These are phyloP conservation scores for Chauna torquata DNA, from an alignment of 2,113 vertebrate species.

Conservation along the genomic window DNA sequence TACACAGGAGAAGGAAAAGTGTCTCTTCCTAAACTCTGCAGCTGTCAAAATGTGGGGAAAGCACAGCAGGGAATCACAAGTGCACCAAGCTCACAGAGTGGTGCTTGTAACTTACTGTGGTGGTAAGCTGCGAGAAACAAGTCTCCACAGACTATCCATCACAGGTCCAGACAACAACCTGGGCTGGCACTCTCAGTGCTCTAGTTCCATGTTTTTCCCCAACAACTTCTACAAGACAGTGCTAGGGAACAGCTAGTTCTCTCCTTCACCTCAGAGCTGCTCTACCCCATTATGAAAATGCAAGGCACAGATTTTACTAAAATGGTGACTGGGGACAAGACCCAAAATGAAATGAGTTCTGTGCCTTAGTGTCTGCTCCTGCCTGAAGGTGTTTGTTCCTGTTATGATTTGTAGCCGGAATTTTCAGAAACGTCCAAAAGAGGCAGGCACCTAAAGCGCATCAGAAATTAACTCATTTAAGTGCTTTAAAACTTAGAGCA, in stretches of 20 bases:
- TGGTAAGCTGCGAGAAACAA: too few relatives aligned
- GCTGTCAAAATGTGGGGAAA: background rate
- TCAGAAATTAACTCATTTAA: background rate
- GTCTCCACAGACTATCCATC: rapidly evolving
- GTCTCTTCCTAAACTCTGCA: background rate
- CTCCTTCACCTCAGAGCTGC: background rate
- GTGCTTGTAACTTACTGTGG: background rate
- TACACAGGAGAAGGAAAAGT: background rate
- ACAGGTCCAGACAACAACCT: rapidly evolving
- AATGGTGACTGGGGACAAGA: background rate
- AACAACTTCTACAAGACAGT: background rate
- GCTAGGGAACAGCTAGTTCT: background rate
- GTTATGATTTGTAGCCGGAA: background rate
- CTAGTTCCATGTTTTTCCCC: rapidly evolving
- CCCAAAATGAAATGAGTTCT: rapidly evolving
- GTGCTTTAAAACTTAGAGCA: background rate
- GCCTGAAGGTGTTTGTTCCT: background rate
- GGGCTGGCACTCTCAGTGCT: background rate
- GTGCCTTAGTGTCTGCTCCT: rapidly evolving
- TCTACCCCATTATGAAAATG: rapidly evolving
- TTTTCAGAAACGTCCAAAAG: background rate
- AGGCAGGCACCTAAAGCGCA: background rate
- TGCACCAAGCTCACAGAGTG: background rate
- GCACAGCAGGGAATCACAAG: background rate
- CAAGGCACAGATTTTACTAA: rapidly evolving